Evolutionary conservation across 1,140 invertebrate genomes (phyloP), one percentile per base, ranked within the genome.

Genomic region (Apocrypta bakeri): DNA sequence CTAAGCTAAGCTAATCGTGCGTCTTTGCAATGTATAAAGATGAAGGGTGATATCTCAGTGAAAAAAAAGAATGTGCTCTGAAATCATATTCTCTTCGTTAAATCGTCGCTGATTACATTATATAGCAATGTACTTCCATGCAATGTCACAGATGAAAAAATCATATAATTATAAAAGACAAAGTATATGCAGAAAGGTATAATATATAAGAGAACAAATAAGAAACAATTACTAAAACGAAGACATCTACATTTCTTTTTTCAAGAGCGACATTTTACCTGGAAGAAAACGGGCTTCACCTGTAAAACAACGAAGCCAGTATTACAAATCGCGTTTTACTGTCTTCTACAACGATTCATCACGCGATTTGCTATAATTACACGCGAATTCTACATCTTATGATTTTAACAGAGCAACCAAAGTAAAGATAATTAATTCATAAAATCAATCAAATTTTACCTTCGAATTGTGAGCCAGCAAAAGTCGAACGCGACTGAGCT

Each of bases 391-490:
- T 2, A 56, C 21, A 64, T n/a, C n/a, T n/a, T n/a, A n/a, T n/a
- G n/a, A n/a, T n/a, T n/a, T n/a, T n/a, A n/a, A n/a, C n/a, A n/a
- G n/a, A n/a, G n/a, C n/a, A n/a, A n/a, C n/a, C n/a, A n/a, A n/a
- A n/a, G n/a, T n/a, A n/a, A n/a, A n/a, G n/a, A n/a, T 37, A 37
- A 37, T 37, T 9, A 9, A 4, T 37, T 2, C 33, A 37, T 37
- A 2, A 9, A 2, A 37, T 37, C 0, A 14, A 8, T 6, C 92
- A 9, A 14, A 3, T 31, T 17, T 31, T 94, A 97, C 96, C 95
- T 97, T 97, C 86, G 97, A 97, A 92, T 97, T 97, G 90, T 97
- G 95, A 83, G 97, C 97, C 83, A 98, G 92, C 90, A 97, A 94
- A 69, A 96, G 94, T 87, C 97, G 95, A 56, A 98, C 96, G 78